Evolutionary conservation across 2,888 invertebrate genomes (phyloP).

Genomic region (Drosophila demipolita): DNA sequence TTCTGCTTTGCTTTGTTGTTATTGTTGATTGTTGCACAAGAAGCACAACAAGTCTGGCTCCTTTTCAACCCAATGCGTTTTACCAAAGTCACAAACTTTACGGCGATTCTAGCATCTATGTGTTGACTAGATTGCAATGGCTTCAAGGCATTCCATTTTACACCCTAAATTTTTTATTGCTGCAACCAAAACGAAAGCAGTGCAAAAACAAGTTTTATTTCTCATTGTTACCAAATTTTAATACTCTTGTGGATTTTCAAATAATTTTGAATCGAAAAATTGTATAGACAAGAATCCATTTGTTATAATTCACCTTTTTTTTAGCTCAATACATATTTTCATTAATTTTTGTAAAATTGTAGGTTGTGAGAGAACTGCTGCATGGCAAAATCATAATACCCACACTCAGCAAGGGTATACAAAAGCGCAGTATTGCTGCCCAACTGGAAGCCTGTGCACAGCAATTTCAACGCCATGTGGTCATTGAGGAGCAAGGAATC

Average conservation of each 20-base stretch:
- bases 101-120: constrained; percentile 18
- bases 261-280: neutral
- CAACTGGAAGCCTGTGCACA: constrained; percentile 49
- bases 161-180: constrained; percentile 43
- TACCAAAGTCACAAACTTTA: constrained; percentile 59
- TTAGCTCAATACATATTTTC: neutral
- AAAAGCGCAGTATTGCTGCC: constrained; percentile 19
- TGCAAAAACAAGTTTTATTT: neutral
- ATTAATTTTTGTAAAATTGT: neutral
- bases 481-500: constrained; percentile 16
- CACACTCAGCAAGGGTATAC: neutral
- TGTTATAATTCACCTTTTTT: neutral
- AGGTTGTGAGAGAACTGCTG: neutral
- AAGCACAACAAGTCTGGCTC: constrained; percentile 64
- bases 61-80: constrained; percentile 30
- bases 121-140: constrained; percentile 12
- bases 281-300: no score
- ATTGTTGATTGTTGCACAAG: constrained; percentile 57
- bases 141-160: constrained; percentile 65
- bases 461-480: constrained; percentile 51
- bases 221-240: neutral
- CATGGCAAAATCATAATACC: neutral
- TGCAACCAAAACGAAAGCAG: neutral
- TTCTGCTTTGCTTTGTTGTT: constrained; percentile 2
- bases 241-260: neutral